Evolutionary conservation across 2,113 vertebrate genomes (phyloP).

Genomic region (Clinocottus analis): DNA sequence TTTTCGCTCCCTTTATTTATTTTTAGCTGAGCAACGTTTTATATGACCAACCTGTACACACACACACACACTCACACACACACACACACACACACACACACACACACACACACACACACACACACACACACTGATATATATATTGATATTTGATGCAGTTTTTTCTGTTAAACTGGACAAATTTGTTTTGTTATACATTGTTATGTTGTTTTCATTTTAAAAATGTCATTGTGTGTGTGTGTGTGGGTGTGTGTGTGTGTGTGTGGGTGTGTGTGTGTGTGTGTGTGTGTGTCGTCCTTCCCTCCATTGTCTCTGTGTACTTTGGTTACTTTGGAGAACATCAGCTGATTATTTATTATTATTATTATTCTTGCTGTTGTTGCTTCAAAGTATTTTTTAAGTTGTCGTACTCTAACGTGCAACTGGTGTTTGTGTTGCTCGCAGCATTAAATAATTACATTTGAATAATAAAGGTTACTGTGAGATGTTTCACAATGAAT

Average conservation of each 20-base stretch:
- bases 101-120: conserved; percentile 20
- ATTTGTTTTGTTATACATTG: no score
- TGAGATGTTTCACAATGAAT: background rate
- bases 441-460: no score
- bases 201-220: no score
- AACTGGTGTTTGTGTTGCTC: no score
- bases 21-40: conserved; percentile 76
- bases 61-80: conserved; percentile 42
- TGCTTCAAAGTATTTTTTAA: background rate
- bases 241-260: conserved; percentile 4
- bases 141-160: background rate
- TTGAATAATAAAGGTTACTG: background rate
- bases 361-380: conserved; percentile 1
- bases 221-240: background rate
- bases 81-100: conserved; percentile 1
- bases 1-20: conserved; percentile 74
- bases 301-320: background rate
- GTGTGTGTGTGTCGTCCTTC: background rate
- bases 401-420: background rate
- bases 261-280: conserved; percentile 16
- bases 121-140: background rate
- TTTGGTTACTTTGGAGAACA: conserved; percentile 4
- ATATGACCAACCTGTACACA: conserved; percentile 52
- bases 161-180: no score
- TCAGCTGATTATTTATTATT: background rate